These are phyloP conservation scores for Ceratosolen solmsi DNA, from an alignment of 1,140 invertebrate species.

Conservation along the genomic window DNA sequence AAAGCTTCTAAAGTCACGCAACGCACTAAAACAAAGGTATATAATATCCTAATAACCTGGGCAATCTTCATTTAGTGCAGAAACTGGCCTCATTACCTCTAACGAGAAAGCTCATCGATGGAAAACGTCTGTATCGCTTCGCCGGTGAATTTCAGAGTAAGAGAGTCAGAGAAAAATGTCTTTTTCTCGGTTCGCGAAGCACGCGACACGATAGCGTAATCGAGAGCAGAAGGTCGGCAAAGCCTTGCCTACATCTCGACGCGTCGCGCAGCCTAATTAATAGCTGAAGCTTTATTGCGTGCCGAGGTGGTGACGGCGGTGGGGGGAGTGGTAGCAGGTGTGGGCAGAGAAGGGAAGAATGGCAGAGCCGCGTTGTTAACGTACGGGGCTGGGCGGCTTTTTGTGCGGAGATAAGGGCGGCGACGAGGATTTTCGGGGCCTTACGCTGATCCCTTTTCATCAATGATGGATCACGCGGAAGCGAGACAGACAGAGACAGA, in stretches of 20 bases:
- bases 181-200: constrained; percentile 3
- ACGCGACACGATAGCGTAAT: constrained; percentile 7
- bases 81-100: neutral
- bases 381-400: neutral
- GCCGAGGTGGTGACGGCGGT: too few species aligned
- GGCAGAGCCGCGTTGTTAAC: neutral
- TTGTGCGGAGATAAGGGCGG: neutral
- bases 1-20: neutral
- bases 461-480: neutral
- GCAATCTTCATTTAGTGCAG: neutral
- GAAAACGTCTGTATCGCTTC: neutral
- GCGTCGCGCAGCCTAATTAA: neutral
- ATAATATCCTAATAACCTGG: constrained; percentile 1
- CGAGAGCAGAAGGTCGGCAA: neutral
- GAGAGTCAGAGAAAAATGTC: neutral
- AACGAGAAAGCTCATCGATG: neutral
- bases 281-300: constrained; percentile 9
- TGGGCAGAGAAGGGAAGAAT: neutral
- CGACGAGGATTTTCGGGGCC: neutral
- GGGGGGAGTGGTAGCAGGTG: too few species aligned
- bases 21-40: neutral
- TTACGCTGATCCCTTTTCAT: neutral
- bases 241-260: too few species aligned
- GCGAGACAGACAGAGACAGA: neutral
- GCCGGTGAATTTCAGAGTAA: neutral